Conservation (phyloP, 2,113 vertebrate genomes). For the Plecturocebus donacophilus region DNA sequence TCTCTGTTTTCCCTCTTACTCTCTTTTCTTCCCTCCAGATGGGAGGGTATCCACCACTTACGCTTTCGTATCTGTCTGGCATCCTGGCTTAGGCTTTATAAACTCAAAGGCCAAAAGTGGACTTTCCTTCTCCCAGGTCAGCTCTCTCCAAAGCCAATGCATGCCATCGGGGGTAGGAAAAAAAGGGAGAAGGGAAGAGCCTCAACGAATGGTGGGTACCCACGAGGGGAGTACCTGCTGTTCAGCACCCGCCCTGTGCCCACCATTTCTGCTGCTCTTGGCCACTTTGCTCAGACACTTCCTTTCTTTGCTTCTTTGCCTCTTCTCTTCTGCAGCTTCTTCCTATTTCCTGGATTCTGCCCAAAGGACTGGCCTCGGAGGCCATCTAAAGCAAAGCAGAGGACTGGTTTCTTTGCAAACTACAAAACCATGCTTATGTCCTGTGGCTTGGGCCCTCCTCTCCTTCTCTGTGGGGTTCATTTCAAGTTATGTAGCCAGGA, state of each 20-base stretch:
- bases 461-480: neutral
- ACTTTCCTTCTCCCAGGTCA: neutral
- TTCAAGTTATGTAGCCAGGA: neutral
- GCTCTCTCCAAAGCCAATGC: neutral
- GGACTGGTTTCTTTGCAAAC: neutral
- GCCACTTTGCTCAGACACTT: neutral
- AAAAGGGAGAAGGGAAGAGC: neutral
- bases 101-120: neutral
- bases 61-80: neutral
- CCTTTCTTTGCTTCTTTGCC: neutral
- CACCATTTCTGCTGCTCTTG: too few species aligned
- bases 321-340: neutral
- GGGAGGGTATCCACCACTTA: neutral
- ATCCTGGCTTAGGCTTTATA: neutral
- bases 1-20: neutral
- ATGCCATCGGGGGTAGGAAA: rapidly evolving
- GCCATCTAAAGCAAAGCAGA: neutral
- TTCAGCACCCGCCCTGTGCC: rapidly evolving
- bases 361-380: neutral
- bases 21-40: neutral
- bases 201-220: rapidly evolving
- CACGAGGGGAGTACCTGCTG: rapidly evolving
- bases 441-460: rapidly evolving
- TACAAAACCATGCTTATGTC: neutral
- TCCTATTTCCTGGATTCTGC: neutral